Evolutionary conservation across 1,140 invertebrate genomes (phyloP), one percentile per base, ranked within the genome.

Genomic region (Diachasma alloeum): DNA sequence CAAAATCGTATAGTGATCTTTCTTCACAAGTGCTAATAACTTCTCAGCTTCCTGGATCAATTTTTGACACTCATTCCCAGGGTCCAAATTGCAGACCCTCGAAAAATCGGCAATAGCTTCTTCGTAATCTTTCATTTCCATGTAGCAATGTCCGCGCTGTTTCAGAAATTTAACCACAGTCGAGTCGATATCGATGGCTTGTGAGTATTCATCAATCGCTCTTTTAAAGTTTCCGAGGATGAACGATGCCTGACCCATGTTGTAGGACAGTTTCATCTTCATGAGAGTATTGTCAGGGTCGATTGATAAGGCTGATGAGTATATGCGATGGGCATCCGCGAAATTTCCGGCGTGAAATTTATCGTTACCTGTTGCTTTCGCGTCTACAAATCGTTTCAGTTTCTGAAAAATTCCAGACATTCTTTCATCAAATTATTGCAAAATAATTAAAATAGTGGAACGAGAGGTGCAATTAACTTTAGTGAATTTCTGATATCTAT

Each of bases 61-160:
- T 22, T 39, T 42, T 1, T 36, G 48, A n/a, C 48, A 56, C 1
- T 72, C 71, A 56, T 13, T 19, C 3, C 19, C 19, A 19, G 53
- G 53, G 19, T 72, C 26, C 15, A 63, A 11, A 0, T 19, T 59
- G 5, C 15, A 31, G 0, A 48, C 46, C 10, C 19, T 56, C 2
- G 48, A 17, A 37, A 72, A 72, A 63, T 72, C 71, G 37, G 24
- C 36, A 19, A 72, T 48, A 9, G 71, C 71, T 37, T 59, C 48
- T 39, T 72, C 48, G 19, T 72, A 72, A 36, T 72, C 53, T 8
- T 37, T 2, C 3, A 17, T 39, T 19, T 59, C 26, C 46, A 72
- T 37, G 48, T 72, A 59, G 9, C 11, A 59, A 5, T 59, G 19
- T 10, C 71, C 71, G n/a, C 71, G 19, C 1, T 26, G 4, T 48